phyloP scores from a whole-genome alignment of 1,140 invertebrate genomes.

The Homalodisca vitripennis region DNA sequence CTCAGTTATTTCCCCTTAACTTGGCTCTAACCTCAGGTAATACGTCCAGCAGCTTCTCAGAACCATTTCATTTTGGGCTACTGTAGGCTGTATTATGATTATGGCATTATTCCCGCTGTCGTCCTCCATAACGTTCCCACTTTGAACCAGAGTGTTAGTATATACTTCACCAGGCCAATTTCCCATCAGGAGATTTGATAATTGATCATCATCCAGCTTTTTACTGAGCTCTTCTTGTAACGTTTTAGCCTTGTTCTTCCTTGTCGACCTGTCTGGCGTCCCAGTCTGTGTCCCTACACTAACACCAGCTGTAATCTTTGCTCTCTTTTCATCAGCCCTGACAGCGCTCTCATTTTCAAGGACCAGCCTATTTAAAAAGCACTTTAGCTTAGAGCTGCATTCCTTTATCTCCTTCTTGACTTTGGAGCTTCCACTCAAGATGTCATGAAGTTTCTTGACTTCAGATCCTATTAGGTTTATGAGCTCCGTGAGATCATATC shows the following conservation, averaged over 20 bases:
- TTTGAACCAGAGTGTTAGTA: background rate
- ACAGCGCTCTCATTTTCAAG: background rate
- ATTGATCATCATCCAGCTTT: background rate
- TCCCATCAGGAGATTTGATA: background rate
- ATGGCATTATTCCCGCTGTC: background rate
- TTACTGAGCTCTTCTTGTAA: background rate
- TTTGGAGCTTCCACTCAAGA: background rate
- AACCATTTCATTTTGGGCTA: background rate
- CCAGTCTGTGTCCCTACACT: background rate
- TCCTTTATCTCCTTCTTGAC: background rate
- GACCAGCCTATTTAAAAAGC: background rate
- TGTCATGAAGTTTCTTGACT: background rate
- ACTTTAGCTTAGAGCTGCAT: background rate
- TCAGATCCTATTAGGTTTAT: background rate
- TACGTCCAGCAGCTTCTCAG: background rate
- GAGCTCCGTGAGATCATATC: background rate
- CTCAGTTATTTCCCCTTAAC: background rate
- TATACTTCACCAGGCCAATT: background rate
- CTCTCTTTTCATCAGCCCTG: background rate
- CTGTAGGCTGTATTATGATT: background rate
- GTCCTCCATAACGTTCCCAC: background rate
- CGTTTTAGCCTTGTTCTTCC: background rate
- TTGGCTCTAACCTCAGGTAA: background rate
- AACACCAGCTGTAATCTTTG: background rate
- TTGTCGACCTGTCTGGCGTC: background rate